Conservation (phyloP, 1,140 invertebrate genomes). For the Chrysomallon squamiferum region DNA sequence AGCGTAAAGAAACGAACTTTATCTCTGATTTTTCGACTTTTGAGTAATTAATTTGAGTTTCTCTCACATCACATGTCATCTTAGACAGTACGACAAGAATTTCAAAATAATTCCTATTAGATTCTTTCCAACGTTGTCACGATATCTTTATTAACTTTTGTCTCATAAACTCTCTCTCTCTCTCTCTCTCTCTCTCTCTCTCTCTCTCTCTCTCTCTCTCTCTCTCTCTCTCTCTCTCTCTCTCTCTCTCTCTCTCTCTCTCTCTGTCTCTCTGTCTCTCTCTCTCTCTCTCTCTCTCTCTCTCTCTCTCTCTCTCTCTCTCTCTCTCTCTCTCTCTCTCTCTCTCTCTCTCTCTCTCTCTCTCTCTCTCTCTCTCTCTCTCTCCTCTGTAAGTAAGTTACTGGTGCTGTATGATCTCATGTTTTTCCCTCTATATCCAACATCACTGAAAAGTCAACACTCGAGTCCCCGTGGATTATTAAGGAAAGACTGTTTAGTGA, state of each 20-base stretch:
- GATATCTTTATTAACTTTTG: not conserved
- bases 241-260: not conserved
- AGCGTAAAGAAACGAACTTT: too few relatives aligned
- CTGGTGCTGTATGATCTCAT: not conserved
- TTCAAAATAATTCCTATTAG: too few relatives aligned
- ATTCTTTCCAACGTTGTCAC: not conserved
- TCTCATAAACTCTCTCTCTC: conserved; percentile 8
- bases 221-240: not conserved
- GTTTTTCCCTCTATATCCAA: not conserved
- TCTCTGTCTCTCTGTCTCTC: too few relatives aligned
- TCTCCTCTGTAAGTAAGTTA: not conserved
- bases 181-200: conserved; percentile 6
- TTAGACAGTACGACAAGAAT: too few relatives aligned
- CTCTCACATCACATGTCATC: too few relatives aligned
- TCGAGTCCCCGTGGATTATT: too few relatives aligned
- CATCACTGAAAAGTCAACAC: too few relatives aligned
- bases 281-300: too few relatives aligned
- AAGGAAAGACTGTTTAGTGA: too few relatives aligned
- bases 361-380: conserved; percentile 11
- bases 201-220: conserved; percentile 6
- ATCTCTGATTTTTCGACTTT: conserved; percentile 8
- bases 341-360: conserved; percentile 6
- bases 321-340: conserved; percentile 2
- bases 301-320: not conserved
- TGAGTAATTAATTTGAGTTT: not conserved